Conservation (phyloP, 92 coral and sea anemone genomes). For the Montipora capitata region DNA sequence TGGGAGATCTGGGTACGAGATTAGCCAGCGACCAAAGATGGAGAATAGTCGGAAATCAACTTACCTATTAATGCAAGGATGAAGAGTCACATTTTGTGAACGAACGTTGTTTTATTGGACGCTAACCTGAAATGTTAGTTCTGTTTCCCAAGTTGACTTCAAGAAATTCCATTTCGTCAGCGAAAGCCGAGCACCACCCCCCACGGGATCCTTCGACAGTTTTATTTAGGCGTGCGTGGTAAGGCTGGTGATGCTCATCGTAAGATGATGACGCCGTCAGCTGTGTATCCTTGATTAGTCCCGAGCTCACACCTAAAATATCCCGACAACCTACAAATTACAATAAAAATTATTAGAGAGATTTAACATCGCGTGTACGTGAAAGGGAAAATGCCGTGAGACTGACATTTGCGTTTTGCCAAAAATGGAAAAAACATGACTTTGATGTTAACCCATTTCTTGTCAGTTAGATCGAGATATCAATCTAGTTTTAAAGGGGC, state of each 20-base stretch:
- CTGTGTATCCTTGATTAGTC: constrained; percentile 87
- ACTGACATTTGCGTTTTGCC: no score
- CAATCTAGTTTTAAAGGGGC: no score
- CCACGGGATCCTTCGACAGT: constrained; percentile 91
- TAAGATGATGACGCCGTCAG: constrained; percentile 97
- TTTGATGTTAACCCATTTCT: no score
- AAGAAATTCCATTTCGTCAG: constrained; percentile 92
- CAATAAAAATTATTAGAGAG: neutral
- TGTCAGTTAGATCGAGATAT: no score
- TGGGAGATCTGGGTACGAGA: no score
- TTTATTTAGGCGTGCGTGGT: constrained; percentile 94
- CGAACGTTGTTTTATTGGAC: no score
- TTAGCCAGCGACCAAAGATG: neutral
- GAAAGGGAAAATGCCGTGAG: no score
- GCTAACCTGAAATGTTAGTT: constrained; percentile 78
- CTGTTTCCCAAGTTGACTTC: constrained; percentile 82
- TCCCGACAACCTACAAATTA: constrained; percentile 66
- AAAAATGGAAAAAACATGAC: no score
- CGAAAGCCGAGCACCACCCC: constrained; percentile 98
- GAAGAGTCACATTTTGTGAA: no score
- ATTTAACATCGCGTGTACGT: no score
- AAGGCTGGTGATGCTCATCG: constrained; percentile 92
- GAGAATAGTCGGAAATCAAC: neutral
- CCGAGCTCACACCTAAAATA: constrained; percentile 81
- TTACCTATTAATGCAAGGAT: no score